A percentile compares a stretch with the other conserved stretches of the same genome.
phyloP scores from a whole-genome alignment of 2,113 vertebrate species.

The Bungarus multicinctus region DNA sequence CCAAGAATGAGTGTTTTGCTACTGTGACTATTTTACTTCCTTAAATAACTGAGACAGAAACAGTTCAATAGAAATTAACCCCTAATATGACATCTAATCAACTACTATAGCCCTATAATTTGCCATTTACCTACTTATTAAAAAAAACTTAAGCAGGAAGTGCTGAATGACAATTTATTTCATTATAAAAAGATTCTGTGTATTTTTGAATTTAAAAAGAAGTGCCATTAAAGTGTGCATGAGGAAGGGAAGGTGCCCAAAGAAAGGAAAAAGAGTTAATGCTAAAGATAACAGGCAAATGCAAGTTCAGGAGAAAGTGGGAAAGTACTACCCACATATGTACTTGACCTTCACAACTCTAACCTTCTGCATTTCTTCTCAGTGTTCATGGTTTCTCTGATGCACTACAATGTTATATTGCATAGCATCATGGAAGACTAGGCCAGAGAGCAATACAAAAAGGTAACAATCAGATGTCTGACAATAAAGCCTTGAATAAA shows the following conservation, averaged over 20 bases:
- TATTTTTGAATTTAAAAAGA: background rate
- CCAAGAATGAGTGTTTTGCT: background rate
- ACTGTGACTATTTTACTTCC: background rate
- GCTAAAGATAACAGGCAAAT: background rate
- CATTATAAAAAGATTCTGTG: background rate
- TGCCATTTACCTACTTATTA: background rate
- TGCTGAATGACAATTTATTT: background rate
- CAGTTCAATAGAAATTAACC: background rate
- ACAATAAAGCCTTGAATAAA: background rate
- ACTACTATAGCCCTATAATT: background rate
- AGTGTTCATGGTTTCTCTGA: background rate
- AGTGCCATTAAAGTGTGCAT: background rate
- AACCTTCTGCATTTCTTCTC: background rate
- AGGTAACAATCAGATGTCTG: background rate
- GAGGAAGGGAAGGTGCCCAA: background rate
- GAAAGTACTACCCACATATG: background rate
- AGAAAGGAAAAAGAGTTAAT: background rate
- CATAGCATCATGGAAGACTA: background rate
- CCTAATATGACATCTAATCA: background rate
- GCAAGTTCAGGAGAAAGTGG: background rate
- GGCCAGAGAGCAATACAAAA: background rate
- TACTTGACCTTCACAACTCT: background rate
- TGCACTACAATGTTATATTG: background rate
- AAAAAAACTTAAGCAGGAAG: background rate
- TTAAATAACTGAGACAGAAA: background rate